Percentiles rank a stretch among this genome's conserved stretches.
phyloP scores from a whole-genome alignment of 2,888 invertebrate species.

The Nephrotoma flavescens region DNA sequence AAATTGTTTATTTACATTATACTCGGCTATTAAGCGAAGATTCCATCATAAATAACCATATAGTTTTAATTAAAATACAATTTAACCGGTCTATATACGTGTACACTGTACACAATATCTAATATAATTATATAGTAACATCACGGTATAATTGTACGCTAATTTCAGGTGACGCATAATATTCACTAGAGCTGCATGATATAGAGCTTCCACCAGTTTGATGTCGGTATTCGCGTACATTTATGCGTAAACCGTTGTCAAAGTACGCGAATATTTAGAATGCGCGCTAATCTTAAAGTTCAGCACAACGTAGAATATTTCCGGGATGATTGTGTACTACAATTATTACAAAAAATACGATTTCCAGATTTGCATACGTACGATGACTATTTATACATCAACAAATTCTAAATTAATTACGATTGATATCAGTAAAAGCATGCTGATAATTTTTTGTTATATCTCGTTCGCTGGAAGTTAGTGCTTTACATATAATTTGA shows the following conservation, averaged over 20 bases:
- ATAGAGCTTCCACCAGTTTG: neutral
- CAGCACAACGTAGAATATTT: neutral
- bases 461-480: neutral
- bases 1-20: neutral
- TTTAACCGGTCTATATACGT: neutral
- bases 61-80: neutral
- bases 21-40: neutral
- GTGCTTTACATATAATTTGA: neutral
- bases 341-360: neutral
- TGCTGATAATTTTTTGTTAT: neutral
- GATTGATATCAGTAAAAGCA: neutral
- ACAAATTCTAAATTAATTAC: neutral
- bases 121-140: neutral
- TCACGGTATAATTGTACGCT: neutral
- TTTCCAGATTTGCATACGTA: neutral
- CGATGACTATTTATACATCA: neutral
- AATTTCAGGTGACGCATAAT: neutral
- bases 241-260: neutral
- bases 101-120: no score
- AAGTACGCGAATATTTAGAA: neutral
- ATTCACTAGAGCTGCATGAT: neutral
- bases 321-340: neutral
- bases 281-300: neutral
- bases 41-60: neutral
- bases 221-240: neutral